Evolutionary conservation across 2,888 invertebrate genomes (phyloP).

Genomic region (Phania funesta): DNA sequence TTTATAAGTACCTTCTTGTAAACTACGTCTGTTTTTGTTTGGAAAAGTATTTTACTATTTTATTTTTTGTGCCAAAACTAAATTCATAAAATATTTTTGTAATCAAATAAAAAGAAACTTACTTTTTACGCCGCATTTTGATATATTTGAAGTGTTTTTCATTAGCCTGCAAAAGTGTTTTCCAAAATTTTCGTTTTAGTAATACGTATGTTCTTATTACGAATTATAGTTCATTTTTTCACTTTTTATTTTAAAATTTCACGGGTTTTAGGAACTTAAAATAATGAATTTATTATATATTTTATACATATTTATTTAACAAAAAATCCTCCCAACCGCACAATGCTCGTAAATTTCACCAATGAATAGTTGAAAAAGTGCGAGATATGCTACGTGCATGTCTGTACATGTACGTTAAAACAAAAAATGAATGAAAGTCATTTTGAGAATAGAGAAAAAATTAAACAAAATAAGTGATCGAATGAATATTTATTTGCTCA

Average conservation of each 20-base stretch:
- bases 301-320: too few relatives aligned
- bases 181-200: slow-evolving; percentile 11
- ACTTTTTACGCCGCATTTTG: slow-evolving; percentile 76
- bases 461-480: background rate
- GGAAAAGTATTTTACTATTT: background rate
- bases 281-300: too few relatives aligned
- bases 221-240: background rate
- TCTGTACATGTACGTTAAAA: background rate
- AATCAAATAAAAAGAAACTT: slow-evolving; percentile 67
- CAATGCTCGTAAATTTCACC: slow-evolving; percentile 49
- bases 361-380: background rate
- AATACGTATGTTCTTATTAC: background rate
- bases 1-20: too few relatives aligned
- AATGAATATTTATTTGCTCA: background rate
- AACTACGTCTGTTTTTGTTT: background rate
- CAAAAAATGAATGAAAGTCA: slow-evolving; percentile 34
- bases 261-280: too few relatives aligned
- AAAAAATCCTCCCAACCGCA: background rate
- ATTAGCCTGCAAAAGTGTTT: background rate
- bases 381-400: background rate
- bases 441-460: slow-evolving; percentile 7
- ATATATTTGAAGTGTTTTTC: slow-evolving; percentile 24
- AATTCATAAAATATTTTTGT: background rate
- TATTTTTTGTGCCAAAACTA: background rate
- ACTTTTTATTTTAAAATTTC: too few relatives aligned